Conservation (phyloP, 2,113 vertebrate genomes). For the Aramus guarauna region DNA sequence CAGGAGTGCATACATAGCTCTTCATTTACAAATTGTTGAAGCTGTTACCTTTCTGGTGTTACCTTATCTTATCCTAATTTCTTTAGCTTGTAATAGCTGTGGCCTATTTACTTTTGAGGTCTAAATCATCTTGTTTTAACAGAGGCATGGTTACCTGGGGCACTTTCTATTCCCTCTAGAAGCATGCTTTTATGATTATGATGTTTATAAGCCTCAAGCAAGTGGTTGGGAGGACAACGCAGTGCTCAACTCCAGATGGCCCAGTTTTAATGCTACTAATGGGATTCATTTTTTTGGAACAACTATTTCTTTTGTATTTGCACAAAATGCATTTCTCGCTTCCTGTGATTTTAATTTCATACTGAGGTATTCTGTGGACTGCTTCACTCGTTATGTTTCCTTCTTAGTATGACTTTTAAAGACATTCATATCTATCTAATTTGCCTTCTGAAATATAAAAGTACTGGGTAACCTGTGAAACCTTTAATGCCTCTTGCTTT, state of each 20-base stretch:
- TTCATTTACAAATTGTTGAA: not conserved
- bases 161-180: slow-evolving; percentile 42
- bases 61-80: slow-evolving; percentile 40
- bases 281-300: not conserved
- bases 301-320: not conserved
- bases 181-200: not conserved
- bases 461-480: not conserved
- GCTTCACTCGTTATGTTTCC: not conserved
- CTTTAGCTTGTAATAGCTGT: slow-evolving; percentile 17
- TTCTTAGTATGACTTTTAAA: not conserved
- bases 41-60: not conserved
- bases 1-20: not conserved
- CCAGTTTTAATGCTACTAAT: not conserved
- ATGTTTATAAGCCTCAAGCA: slow-evolving; percentile 2
- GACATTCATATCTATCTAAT: not conserved
- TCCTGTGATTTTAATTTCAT: not conserved
- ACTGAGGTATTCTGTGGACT: not conserved
- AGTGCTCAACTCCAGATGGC: not conserved
- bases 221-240: not conserved
- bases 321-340: not conserved
- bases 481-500: not conserved
- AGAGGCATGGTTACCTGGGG: slow-evolving; percentile 26
- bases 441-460: not conserved
- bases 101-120: slow-evolving; percentile 42
- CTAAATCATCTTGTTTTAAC: slow-evolving; percentile 15